Evolutionary conservation across 2,797 vertebrate genomes (phyloP).

Genomic region (Argyrosomus regius): DNA sequence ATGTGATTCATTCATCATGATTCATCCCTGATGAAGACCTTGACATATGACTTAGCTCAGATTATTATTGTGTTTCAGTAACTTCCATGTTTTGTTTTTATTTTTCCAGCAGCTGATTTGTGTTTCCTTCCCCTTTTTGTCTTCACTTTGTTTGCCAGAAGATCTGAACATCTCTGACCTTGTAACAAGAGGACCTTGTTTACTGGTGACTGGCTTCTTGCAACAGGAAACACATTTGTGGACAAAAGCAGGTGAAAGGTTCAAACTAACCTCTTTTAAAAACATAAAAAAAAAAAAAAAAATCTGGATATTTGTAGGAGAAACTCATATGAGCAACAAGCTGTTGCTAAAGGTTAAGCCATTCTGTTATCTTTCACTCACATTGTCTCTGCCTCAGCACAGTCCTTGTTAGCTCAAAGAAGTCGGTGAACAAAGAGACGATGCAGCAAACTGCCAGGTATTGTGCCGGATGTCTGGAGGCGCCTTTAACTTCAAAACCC

Average conservation of each 20-base stretch:
- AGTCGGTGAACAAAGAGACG: conserved; percentile 39
- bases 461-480: conserved; percentile 50
- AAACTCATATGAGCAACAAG: conserved; percentile 3
- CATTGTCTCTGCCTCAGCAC: conserved; percentile 23
- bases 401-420: conserved; percentile 39
- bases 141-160: background rate
- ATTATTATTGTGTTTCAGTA: background rate
- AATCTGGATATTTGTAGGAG: background rate
- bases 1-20: background rate
- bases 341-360: conserved; percentile 35
- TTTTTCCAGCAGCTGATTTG: background rate
- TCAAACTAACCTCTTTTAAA: conserved; percentile 16
- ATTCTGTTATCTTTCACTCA: conserved; percentile 41
- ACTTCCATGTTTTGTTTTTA: no score
- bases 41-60: background rate
- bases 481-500: conserved; percentile 50
- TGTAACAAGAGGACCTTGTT: background rate
- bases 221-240: background rate
- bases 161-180: background rate
- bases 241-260: background rate
- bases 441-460: conserved; percentile 31
- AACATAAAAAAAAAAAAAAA: background rate
- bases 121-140: background rate
- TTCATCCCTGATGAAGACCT: background rate
- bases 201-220: background rate